These are phyloP conservation scores for Aquatica leii DNA, from an alignment of 2,888 invertebrate genomes.

Conservation along the genomic window DNA sequence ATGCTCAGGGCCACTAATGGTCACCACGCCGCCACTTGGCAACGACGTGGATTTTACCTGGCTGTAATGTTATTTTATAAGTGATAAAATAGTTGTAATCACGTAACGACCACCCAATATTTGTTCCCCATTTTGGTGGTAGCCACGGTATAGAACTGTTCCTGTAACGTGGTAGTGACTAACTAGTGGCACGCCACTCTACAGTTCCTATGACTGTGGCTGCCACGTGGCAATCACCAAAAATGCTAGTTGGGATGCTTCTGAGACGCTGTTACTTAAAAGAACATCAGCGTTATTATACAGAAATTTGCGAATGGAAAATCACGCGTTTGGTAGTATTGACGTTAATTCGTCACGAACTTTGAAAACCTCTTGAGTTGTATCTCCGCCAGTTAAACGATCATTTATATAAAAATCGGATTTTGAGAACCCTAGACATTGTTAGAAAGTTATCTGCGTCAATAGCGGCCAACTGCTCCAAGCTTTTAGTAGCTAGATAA, in stretches of 20 bases:
- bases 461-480: constrained; percentile 32
- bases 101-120: constrained; percentile 16
- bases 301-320: constrained; percentile 14
- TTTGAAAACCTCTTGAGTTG: neutral
- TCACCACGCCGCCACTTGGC: constrained; percentile 20
- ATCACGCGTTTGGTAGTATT: neutral
- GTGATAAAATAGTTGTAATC: no score
- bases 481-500: constrained; percentile 35
- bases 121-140: constrained; percentile 2
- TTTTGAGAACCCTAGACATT: neutral
- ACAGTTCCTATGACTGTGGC: no score
- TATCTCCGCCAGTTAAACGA: no score
- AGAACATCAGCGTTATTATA: no score
- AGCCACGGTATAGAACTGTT: no score
- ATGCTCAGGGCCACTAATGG: constrained; percentile 12
- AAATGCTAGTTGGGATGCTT: neutral
- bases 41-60: no score
- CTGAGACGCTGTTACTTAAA: neutral
- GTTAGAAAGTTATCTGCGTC: neutral
- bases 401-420: no score
- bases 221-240: no score
- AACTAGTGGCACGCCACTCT: no score
- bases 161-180: no score
- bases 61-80: no score
- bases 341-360: neutral